These are phyloP conservation scores for Brachionus plicatilis DNA, from an alignment of 1,140 invertebrate genomes.

Conservation along the genomic window DNA sequence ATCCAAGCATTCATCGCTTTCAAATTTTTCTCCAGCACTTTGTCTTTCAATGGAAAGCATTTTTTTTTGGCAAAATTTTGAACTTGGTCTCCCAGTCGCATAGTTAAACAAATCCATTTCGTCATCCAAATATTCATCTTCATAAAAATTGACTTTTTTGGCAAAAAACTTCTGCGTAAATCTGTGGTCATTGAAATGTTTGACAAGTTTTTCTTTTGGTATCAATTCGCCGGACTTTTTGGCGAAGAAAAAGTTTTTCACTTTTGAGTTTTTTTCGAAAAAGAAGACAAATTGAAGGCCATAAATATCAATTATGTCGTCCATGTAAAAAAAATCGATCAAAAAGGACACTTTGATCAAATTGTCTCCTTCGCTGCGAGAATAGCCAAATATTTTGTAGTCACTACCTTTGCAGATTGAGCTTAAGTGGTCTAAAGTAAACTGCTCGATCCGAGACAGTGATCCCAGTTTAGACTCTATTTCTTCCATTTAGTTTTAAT, in stretches of 20 bases:
- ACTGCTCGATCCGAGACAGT: neutral
- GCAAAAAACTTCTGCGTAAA: neutral
- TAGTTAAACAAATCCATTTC: neutral
- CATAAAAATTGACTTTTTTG: neutral
- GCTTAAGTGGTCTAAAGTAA: neutral
- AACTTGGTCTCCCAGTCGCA: neutral
- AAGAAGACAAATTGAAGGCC: neutral
- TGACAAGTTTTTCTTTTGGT: neutral
- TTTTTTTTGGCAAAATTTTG: neutral
- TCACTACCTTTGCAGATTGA: neutral
- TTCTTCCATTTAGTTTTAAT: neutral
- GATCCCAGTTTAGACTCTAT: neutral
- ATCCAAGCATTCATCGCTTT: neutral
- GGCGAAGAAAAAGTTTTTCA: neutral
- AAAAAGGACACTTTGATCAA: neutral
- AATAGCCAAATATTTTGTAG: neutral
- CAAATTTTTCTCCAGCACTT: neutral
- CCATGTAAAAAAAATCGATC: neutral
- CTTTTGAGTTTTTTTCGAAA: neutral
- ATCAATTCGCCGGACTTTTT: neutral
- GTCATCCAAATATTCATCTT: neutral
- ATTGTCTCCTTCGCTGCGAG: neutral
- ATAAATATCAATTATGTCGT: neutral
- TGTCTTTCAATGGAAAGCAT: neutral
- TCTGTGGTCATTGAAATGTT: neutral